Evolutionary conservation across 30 jellyfish, hydroid and myxozoan genomes (phyloP).

Genomic region (Sanderia malayensis): DNA sequence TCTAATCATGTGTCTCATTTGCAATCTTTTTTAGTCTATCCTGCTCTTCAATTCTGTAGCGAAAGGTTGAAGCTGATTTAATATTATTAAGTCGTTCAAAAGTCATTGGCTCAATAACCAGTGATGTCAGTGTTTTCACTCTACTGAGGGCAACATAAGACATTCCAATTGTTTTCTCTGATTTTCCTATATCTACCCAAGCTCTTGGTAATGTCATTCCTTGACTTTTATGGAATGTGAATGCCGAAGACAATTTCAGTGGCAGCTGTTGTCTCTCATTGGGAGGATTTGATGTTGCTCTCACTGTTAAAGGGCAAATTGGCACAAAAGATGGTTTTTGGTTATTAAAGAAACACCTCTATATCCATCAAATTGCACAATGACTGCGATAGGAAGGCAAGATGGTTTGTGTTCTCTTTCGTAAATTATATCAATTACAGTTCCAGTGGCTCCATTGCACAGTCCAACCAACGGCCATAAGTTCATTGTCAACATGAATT

Average conservation of each 20-base stretch:
- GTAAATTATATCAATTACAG: slow-evolving; percentile 34
- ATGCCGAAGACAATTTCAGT: slow-evolving; percentile 66
- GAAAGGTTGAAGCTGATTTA: too few species aligned
- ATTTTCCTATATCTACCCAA: slow-evolving; percentile 40
- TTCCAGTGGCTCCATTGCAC: too few species aligned
- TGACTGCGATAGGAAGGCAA: slow-evolving; percentile 43
- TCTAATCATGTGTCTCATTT: too few species aligned
- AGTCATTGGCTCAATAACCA: slow-evolving; percentile 23
- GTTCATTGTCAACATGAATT: too few species aligned
- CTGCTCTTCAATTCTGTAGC: too few species aligned
- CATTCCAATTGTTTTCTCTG: slow-evolving; percentile 36
- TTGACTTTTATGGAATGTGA: slow-evolving; percentile 65
- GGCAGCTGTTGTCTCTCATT: slow-evolving; percentile 53
- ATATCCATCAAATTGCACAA: slow-evolving; percentile 30
- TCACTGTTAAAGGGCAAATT: slow-evolving; percentile 16
- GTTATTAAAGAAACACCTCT: slow-evolving; percentile 23
- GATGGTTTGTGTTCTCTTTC: slow-evolving; percentile 21
- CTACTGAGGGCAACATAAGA: slow-evolving; percentile 60
- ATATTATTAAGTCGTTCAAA: slow-evolving; percentile 39
- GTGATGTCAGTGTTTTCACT: background rate
- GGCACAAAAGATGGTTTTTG: slow-evolving; percentile 17
- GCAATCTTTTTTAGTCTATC: too few species aligned
- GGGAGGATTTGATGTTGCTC: too few species aligned
- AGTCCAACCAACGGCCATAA: too few species aligned
- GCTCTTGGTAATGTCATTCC: slow-evolving; percentile 28